Base-by-base conservation (phyloP, 1,140 invertebrate genomes). In the Lanistes nyassanus region DNA sequence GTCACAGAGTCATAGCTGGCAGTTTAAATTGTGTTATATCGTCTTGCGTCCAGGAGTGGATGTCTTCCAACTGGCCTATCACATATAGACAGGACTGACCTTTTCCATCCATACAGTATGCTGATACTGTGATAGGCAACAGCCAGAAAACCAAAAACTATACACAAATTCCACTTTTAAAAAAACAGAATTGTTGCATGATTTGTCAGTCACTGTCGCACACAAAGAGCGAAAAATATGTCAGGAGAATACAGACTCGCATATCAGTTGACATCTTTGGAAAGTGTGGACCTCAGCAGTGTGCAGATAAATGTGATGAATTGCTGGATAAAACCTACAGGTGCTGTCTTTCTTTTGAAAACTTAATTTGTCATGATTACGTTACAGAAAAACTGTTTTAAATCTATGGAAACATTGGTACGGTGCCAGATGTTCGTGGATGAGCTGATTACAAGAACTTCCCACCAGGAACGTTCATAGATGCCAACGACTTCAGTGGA, bases 51-150 rank as follows among this genome's bases (percentile, higher is more conserved):
- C n/a, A 13, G 64, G 58, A 39, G 77, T 64, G 29, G 39, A 75
- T 9, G 47, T 81, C 21, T 80, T 97, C 86, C n/a, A 98, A 99
- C 90, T 98, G 97, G 97, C 98, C 97, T n/a, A 95, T 87, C 58
- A 90, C 86, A 11, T 99, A 95, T 87, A 91, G 97, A 55, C 92
- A 93, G 5, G 97, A 99, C 86, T 29, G 97, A 98, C 82, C 93
- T 99, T 77, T 96, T 98, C 2, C 94, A 97, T 2, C 97, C 97
- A 0, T 99, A 99, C 85, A 97, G 92, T 93, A 69, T 98, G 76
- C 80, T 85, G 82, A 2, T 86, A 93, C 37, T 66, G 31, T 47
- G 80, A 21, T 55, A 79, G 1, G 29, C n/a, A n/a, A n/a, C n/a
- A n/a, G 55, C 21, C 75, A 66, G 29, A 55, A 34, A 13, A 21